phyloP scores from a whole-genome alignment of 2,888 invertebrate genomes.

The Lasioglossum zephyrum region DNA sequence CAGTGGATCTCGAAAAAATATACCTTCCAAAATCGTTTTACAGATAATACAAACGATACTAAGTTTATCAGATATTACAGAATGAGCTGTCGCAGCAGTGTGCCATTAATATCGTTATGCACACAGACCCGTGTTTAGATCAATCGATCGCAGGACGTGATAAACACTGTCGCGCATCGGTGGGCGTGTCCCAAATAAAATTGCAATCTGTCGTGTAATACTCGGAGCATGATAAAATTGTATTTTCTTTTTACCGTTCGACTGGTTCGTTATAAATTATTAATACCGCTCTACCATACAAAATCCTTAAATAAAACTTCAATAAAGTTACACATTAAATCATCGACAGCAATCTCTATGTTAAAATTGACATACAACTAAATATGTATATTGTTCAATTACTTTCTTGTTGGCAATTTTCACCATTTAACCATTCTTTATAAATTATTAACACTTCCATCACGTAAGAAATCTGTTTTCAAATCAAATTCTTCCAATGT shows the following conservation, averaged over 20 bases:
- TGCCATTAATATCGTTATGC: conserved; percentile 54
- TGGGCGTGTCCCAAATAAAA: conserved; percentile 53
- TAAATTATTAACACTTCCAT: no score
- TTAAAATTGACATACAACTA: neutral
- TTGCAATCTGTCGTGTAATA: conserved; percentile 52
- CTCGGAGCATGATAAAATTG: neutral
- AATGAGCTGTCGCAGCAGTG: conserved; percentile 36
- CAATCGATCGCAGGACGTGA: conserved; percentile 47
- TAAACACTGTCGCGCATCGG: conserved; percentile 48
- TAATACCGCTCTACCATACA: neutral
- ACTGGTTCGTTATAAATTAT: neutral
- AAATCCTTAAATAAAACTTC: neutral
- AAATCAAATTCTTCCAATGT: no score
- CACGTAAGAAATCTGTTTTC: no score
- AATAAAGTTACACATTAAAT: neutral
- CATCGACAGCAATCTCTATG: neutral
- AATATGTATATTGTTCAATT: no score
- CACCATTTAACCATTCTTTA: no score
- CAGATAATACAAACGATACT: conserved; percentile 31
- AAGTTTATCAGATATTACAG: conserved; percentile 45
- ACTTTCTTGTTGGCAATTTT: no score
- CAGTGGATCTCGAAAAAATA: neutral
- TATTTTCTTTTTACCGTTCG: neutral
- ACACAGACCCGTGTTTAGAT: conserved; percentile 42
- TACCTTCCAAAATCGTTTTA: conserved; percentile 40